These are phyloP conservation scores for Platycnemis pennipes DNA, from an alignment of 2,888 invertebrate genomes.

Conservation along the genomic window DNA sequence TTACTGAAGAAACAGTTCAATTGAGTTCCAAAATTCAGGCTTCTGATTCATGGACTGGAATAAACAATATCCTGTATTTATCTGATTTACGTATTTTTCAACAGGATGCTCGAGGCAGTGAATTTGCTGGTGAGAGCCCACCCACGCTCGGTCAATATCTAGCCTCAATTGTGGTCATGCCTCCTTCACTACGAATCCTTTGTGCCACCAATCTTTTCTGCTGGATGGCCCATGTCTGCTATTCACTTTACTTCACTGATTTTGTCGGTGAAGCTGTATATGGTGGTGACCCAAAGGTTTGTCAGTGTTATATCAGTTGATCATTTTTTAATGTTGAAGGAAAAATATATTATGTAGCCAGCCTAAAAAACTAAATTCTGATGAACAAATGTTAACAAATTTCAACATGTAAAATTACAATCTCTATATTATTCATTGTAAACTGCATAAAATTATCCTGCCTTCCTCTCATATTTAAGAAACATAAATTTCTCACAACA, in stretches of 20 bases:
- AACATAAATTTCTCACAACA: no score
- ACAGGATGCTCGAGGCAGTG: constrained; percentile 39
- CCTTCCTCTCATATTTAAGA: no score
- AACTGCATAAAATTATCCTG: no score
- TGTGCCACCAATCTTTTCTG: constrained; percentile 97
- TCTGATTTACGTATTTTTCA: neutral
- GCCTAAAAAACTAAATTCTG: no score
- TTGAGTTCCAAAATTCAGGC: neutral
- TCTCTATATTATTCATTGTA: no score
- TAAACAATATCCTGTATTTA: no score
- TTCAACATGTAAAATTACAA: no score
- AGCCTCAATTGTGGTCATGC: constrained; percentile 95
- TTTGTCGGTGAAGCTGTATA: constrained; percentile 96
- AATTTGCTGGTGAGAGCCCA: neutral
- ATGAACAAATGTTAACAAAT: no score
- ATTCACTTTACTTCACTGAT: constrained; percentile 97
- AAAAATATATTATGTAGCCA: no score
- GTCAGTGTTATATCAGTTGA: no score
- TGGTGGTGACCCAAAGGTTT: constrained; percentile 91
- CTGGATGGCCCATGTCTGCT: constrained; percentile 99
- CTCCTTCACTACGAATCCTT: constrained; percentile 90
- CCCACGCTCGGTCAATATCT: constrained; percentile 88
- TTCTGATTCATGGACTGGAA: no score
- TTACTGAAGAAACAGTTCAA: neutral
- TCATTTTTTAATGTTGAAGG: no score